phyloP scores from a whole-genome alignment of 2,113 vertebrate genomes.

The Oncorhynchus clarkii region DNA sequence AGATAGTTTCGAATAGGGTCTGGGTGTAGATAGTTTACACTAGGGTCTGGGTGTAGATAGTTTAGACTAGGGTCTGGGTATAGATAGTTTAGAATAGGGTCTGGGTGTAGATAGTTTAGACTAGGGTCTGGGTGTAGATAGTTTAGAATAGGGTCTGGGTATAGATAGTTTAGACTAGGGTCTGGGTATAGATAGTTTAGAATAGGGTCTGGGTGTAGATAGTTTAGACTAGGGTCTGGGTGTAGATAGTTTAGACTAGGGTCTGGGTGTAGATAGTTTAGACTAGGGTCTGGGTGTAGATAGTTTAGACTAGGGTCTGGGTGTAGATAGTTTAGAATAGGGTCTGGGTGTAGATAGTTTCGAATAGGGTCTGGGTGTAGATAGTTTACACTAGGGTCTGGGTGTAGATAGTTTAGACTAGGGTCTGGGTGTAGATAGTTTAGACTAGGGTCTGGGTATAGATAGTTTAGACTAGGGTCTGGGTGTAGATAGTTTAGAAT shows the following conservation, averaged over 20 bases:
- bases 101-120: background rate
- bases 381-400: no score
- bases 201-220: background rate
- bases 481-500: no score
- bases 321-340: no score
- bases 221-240: background rate
- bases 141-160: background rate
- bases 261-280: no score
- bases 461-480: no score
- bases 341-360: no score
- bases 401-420: no score
- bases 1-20: constrained; percentile 28
- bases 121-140: background rate
- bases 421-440: no score
- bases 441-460: no score
- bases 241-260: constrained; percentile 27
- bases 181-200: background rate
- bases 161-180: constrained; percentile 29
- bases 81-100: constrained; percentile 29
- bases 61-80: background rate
- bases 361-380: no score
- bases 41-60: background rate
- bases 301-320: no score
- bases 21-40: background rate
- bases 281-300: no score